These are phyloP conservation scores for Diabrotica balteata DNA, from an alignment of 2,888 invertebrate species.

Conservation along the genomic window DNA sequence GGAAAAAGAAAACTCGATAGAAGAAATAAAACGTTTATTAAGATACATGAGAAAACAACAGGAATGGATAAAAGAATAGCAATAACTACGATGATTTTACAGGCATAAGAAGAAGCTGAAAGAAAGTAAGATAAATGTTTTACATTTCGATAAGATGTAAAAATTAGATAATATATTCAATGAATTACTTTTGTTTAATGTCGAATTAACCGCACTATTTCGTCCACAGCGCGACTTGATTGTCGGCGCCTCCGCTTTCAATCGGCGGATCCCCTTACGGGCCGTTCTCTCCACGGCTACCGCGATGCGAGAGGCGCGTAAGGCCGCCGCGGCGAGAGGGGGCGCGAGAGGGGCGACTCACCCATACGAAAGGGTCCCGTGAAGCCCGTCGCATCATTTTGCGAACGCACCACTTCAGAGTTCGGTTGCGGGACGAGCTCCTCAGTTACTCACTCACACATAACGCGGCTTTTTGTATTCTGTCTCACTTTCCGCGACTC, in stretches of 20 bases:
- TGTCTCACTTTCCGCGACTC: conserved; percentile 3
- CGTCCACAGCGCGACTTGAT: conserved; percentile 1
- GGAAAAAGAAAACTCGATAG: too few species aligned
- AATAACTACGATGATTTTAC: too few species aligned
- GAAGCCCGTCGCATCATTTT: conserved; percentile 43
- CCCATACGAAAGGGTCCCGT: conserved; percentile 33
- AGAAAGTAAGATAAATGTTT: too few species aligned
- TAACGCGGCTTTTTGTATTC: conserved; percentile 7
- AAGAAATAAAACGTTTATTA: too few species aligned
- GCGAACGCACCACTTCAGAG: conserved; percentile 52
- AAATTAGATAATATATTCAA: too few species aligned
- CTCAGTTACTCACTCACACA: conserved; percentile 10
- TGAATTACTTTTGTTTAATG: conserved; percentile 14
- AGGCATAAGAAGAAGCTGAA: too few species aligned
- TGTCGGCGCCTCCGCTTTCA: conserved; percentile 44
- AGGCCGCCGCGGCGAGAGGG: conserved; percentile 21
- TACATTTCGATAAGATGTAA: too few species aligned
- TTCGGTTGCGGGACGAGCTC: conserved; percentile 39
- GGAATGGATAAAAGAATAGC: too few species aligned
- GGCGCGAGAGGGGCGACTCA: conserved; percentile 22
- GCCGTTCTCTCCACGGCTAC: conserved; percentile 43
- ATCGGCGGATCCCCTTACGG: conserved; percentile 53
- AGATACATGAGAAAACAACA: too few species aligned
- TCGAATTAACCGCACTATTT: conserved; percentile 9
- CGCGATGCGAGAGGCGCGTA: conserved; percentile 23